phyloP scores from a whole-genome alignment of 2,888 invertebrate species.

The Eupithecia abbreviata region DNA sequence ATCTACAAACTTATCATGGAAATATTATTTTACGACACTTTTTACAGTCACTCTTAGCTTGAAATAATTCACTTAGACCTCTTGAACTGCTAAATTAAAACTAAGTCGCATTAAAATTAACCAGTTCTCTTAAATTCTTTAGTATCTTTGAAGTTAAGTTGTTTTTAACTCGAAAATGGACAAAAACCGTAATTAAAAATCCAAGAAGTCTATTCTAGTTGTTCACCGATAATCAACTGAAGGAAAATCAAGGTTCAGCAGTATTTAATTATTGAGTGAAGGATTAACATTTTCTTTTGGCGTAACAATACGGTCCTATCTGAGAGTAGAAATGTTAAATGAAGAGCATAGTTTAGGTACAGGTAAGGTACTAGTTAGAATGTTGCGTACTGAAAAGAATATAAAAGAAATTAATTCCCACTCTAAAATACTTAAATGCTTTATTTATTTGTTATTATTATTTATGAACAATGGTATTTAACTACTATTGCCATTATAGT shows the following conservation, averaged over 20 bases:
- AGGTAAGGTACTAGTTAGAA: no score
- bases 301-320: constrained; percentile 57
- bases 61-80: constrained; percentile 8
- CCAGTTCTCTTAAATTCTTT: neutral
- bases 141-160: neutral
- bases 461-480: neutral
- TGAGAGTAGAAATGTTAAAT: constrained; percentile 42
- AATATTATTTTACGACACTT: constrained; percentile 29
- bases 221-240: constrained; percentile 71
- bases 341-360: neutral
- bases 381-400: no score
- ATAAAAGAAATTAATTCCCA: no score
- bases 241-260: constrained; percentile 76
- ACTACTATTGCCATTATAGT: neutral
- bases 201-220: constrained; percentile 59
- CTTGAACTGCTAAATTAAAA: neutral
- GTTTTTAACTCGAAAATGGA: neutral
- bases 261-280: constrained; percentile 71
- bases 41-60: neutral
- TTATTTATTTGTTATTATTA: no score
- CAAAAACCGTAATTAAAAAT: constrained; percentile 4
- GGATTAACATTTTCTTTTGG: constrained; percentile 82
- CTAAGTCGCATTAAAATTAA: neutral
- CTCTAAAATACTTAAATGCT: no score
- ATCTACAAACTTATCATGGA: constrained; percentile 48